Evolutionary conservation across 2,797 vertebrate species (phyloP).

Genomic region (Poeciliopsis paucimaculata): DNA sequence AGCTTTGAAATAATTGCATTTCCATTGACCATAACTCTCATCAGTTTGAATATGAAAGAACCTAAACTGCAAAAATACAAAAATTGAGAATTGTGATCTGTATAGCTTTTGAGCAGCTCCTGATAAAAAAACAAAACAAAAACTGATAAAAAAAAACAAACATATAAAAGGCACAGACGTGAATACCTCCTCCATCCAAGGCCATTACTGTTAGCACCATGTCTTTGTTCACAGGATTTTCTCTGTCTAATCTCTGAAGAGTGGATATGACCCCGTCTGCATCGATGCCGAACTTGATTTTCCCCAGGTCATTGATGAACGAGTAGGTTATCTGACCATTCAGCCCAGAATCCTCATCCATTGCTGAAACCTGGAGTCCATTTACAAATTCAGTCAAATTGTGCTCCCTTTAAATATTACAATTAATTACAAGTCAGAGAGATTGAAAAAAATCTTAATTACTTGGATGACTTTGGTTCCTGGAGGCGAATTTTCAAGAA

Average conservation of each 20-base stretch:
- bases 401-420: background rate
- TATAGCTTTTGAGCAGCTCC: background rate
- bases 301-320: slow-evolving; percentile 93
- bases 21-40: background rate
- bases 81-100: background rate
- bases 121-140: background rate
- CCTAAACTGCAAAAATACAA: background rate
- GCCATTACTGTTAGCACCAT: slow-evolving; percentile 94
- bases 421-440: background rate
- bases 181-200: slow-evolving; percentile 89
- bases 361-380: slow-evolving; percentile 81
- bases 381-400: slow-evolving; percentile 10
- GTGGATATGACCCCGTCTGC: slow-evolving; percentile 90
- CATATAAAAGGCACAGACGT: background rate
- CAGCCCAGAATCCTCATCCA: slow-evolving; percentile 89
- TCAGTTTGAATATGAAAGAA: background rate
- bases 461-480: slow-evolving; percentile 88
- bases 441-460: slow-evolving; percentile 3
- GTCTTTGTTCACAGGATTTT: slow-evolving; percentile 90
- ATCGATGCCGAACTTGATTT: slow-evolving; percentile 88
- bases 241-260: slow-evolving; percentile 88
- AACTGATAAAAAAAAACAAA: background rate
- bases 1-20: background rate
- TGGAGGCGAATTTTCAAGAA: slow-evolving; percentile 87
- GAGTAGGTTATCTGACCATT: slow-evolving; percentile 89